Evolutionary conservation across 1,140 invertebrate genomes (phyloP), one percentile per base, ranked within the genome.

Genomic region (Drosophila nannoptera): DNA sequence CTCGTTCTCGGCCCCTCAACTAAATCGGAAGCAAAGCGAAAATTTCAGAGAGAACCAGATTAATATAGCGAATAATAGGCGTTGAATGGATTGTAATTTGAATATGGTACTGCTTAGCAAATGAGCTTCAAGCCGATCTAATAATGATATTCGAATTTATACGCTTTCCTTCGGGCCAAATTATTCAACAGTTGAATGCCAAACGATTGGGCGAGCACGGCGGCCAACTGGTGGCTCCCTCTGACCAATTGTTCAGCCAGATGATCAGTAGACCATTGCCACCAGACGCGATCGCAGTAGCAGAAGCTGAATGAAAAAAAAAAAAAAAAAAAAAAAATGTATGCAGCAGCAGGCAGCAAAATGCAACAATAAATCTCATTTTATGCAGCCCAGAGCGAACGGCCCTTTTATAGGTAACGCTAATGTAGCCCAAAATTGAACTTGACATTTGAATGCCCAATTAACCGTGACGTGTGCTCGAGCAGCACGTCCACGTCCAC

Each of bases 361-460:
- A 80, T 77, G 84, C 84, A 87, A 87, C 80, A 87, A 87, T 87
- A 87, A 87, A 87, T 87, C 84, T 87, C 84, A 87, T 87, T 87
- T 84, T 78, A 81, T 87, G 80, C 84, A 77, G 75, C 60, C 56
- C 77, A 77, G 59, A 63, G 60, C 65, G 58, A 72, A 62, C 69
- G 67, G 80, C 86, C 86, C 86, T 87, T 87, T 87, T 87, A 87
- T 87, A 87, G 86, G 81, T 87, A 87, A 86, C 86, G 81, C 86
- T 87, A 87, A 87, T 87, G 86, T 88, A 78, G 80, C 81, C 86
- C 84, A 86, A 86, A 87, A 87, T 86, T 87, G 86, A 87, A 87
- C 86, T 87, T 87, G 86, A 87, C 86, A 87, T 87, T 87, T 87
- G 86, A 87, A 87, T 87, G 86, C 77, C 86, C 86, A 87, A 87